phyloP scores from a whole-genome alignment of 1,140 invertebrate genomes.

The Papilio polyxenes region DNA sequence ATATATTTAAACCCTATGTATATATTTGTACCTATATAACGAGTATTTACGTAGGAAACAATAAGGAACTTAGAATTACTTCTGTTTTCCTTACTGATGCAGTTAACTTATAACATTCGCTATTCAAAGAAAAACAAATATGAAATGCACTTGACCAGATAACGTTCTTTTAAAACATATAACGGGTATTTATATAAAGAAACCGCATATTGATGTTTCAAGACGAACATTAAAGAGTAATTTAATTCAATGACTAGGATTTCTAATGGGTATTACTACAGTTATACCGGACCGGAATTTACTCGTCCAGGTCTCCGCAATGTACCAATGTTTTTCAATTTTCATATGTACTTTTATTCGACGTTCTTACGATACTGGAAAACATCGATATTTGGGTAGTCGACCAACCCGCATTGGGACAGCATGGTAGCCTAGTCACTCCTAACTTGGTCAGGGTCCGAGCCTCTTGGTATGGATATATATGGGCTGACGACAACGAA shows the following conservation, averaged over 20 bases:
- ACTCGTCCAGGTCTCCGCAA: too few relatives aligned
- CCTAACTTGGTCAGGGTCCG: too few relatives aligned
- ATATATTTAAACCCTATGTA: too few relatives aligned
- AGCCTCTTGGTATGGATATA: too few relatives aligned
- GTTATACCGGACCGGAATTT: too few relatives aligned
- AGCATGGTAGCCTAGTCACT: too few relatives aligned
- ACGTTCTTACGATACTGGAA: too few relatives aligned
- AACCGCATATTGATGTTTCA: neutral
- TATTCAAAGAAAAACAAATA: conserved; percentile 16
- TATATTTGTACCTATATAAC: neutral
- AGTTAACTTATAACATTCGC: neutral
- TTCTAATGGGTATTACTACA: neutral
- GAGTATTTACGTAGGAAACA: neutral
- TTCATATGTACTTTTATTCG: too few relatives aligned
- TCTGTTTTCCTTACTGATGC: neutral
- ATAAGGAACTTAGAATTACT: conserved; percentile 3
- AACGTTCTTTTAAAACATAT: conserved; percentile 17
- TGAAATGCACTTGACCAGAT: conserved; percentile 4
- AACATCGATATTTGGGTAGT: too few relatives aligned
- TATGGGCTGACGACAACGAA: too few relatives aligned
- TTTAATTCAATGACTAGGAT: conserved; percentile 13
- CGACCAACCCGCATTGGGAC: too few relatives aligned
- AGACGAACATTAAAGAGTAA: neutral
- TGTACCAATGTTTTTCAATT: too few relatives aligned
- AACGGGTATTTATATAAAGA: conserved; percentile 1